These are phyloP conservation scores for Heliocidaris erythrogramma DNA, from an alignment of 35 echinoderm and acorn worm species.

Conservation along the genomic window DNA sequence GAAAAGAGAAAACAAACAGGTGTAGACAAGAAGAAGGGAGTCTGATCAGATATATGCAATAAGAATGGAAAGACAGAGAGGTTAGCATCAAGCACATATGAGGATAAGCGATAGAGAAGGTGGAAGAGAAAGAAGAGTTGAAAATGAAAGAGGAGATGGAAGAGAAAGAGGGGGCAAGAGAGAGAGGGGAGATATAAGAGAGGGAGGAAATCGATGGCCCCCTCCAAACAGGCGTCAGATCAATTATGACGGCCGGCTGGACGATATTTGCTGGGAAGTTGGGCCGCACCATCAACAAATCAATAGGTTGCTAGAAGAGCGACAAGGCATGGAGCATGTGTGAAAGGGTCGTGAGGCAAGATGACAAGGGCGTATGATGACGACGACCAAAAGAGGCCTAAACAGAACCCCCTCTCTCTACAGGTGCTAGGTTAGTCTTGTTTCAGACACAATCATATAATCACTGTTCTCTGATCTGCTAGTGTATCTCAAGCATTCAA, in stretches of 20 bases:
- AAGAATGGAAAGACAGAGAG: neutral
- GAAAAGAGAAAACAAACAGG: neutral
- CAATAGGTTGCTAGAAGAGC: slow-evolving; percentile 13
- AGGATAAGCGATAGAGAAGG: neutral
- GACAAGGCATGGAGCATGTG: neutral
- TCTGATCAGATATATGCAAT: neutral
- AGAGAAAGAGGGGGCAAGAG: no score
- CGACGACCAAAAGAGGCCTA: neutral
- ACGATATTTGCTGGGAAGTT: slow-evolving; percentile 44
- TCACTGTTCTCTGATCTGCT: no score
- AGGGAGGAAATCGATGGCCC: slow-evolving; percentile 31
- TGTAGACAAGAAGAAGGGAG: neutral
- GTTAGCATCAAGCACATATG: neutral
- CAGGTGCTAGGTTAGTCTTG: neutral
- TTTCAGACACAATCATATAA: neutral
- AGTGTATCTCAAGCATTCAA: no score
- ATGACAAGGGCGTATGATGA: neutral
- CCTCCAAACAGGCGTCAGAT: slow-evolving; percentile 35
- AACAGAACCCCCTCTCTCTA: neutral
- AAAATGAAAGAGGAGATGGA: neutral
- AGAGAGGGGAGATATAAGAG: neutral
- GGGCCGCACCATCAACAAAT: slow-evolving; percentile 29
- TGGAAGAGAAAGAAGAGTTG: neutral
- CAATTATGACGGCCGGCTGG: slow-evolving; percentile 45
- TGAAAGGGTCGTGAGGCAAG: neutral